A percentile compares a stretch with the other conserved stretches of the same genome.
Evolutionary conservation across 2,888 invertebrate species (phyloP).

Genomic region (Chesias legatella): DNA sequence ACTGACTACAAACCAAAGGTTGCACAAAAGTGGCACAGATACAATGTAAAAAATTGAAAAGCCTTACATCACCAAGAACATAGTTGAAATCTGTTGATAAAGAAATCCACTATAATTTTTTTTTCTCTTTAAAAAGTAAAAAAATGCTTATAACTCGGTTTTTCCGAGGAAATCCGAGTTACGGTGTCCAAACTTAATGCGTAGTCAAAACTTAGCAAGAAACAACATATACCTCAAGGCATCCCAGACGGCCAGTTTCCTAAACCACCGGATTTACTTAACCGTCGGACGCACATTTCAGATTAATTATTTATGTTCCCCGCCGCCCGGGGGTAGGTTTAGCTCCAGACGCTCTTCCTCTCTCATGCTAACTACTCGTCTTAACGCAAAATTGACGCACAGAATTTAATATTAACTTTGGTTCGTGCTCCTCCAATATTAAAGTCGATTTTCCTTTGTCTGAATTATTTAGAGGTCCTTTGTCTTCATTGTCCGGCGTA

Average conservation of each 20-base stretch:
- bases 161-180: too few relatives aligned
- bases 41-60: too few relatives aligned
- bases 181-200: background rate
- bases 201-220: constrained; percentile 30
- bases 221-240: constrained; percentile 34
- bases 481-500: constrained; percentile 73
- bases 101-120: too few relatives aligned
- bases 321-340: constrained; percentile 64
- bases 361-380: constrained; percentile 76
- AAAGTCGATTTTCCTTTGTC: constrained; percentile 67
- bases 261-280: constrained; percentile 68
- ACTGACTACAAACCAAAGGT: too few relatives aligned
- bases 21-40: too few relatives aligned
- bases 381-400: constrained; percentile 70
- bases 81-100: too few relatives aligned
- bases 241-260: constrained; percentile 45
- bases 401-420: constrained; percentile 71
- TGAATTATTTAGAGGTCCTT: constrained; percentile 76
- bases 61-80: too few relatives aligned
- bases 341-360: constrained; percentile 74
- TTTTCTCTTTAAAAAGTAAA: too few relatives aligned
- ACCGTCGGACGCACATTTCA: constrained; percentile 69
- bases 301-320: constrained; percentile 78
- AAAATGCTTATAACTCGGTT: too few relatives aligned
- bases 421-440: constrained; percentile 53